Percentiles rank a stretch among this genome's conserved stretches.
These are phyloP conservation scores for Xiphophorus couchianus DNA, from an alignment of 2,113 vertebrate genomes.

Conservation along the genomic window DNA sequence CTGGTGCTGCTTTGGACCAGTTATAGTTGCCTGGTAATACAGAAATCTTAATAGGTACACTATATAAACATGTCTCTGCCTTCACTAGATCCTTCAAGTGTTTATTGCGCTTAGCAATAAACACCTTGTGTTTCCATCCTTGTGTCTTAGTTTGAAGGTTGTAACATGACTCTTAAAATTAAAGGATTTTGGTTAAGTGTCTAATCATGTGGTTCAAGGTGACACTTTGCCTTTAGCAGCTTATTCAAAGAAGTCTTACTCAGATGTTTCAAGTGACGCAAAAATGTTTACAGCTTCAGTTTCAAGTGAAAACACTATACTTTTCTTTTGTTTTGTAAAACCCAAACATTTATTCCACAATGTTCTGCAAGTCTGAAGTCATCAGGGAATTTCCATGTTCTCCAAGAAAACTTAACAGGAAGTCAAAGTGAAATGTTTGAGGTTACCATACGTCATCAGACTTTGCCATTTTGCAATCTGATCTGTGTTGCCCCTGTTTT, in stretches of 20 bases:
- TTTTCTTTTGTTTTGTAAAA: too few species aligned
- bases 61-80: too few species aligned
- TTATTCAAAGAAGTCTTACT: neutral
- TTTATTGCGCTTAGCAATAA: too few species aligned
- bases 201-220: neutral
- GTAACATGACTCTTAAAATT: neutral
- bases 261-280: neutral
- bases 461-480: neutral
- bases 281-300: too few species aligned
- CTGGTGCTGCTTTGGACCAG: too few species aligned
- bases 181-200: neutral
- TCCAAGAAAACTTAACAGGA: conserved; percentile 3
- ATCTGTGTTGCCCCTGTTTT: neutral
- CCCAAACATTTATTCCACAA: neutral
- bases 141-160: neutral
- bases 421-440: neutral
- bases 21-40: too few species aligned
- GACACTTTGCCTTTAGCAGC: neutral
- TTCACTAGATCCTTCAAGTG: too few species aligned
- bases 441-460: neutral
- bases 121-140: too few species aligned
- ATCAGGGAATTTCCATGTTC: neutral
- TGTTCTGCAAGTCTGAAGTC: neutral
- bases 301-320: too few species aligned
- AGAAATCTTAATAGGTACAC: too few species aligned